These are phyloP conservation scores for Ecliptopera silaceata DNA, from an alignment of 2,888 invertebrate genomes.

Conservation along the genomic window DNA sequence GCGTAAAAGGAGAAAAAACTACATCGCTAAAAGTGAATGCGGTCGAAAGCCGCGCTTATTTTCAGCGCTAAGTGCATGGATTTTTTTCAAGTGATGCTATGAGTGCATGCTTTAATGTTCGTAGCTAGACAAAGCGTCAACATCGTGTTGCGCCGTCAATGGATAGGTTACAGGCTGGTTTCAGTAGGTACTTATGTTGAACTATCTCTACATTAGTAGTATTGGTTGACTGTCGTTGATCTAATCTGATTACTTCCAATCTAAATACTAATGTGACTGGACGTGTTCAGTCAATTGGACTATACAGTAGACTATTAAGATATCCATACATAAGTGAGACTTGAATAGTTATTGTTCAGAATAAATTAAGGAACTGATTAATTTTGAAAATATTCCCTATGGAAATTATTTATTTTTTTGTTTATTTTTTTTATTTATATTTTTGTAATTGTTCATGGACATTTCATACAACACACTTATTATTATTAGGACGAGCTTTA, in stretches of 20 bases:
- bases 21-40: slow-evolving; percentile 83
- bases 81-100: slow-evolving; percentile 79
- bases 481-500: no score
- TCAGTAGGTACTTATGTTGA: no score
- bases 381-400: no score
- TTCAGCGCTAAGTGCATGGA: slow-evolving; percentile 81
- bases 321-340: no score
- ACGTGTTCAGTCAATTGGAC: neutral
- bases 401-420: no score
- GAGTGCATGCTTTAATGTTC: slow-evolving; percentile 49
- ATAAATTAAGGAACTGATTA: no score
- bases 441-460: no score
- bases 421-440: no score
- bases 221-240: neutral
- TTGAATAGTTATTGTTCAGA: no score
- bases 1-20: slow-evolving; percentile 82
- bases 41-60: slow-evolving; percentile 82
- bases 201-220: neutral
- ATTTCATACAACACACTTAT: no score
- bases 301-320: neutral
- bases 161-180: neutral
- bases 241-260: neutral
- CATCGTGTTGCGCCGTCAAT: slow-evolving; percentile 7
- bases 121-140: slow-evolving; percentile 21
- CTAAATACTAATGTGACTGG: neutral